Evolutionary conservation across 1,140 invertebrate genomes (phyloP).

Genomic region (Phthorimaea operculella): DNA sequence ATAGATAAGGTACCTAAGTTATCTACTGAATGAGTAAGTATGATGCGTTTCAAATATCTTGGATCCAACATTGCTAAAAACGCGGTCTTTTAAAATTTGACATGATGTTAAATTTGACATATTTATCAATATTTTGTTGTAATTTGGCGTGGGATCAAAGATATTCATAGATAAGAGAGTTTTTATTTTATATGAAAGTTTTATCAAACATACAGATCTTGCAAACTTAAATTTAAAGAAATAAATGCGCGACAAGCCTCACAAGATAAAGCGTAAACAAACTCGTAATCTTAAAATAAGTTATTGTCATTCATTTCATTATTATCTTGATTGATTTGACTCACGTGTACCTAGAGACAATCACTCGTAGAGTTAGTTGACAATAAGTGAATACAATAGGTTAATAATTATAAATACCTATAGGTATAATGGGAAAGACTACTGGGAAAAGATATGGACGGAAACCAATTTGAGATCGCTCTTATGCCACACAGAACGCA

Average conservation of each 20-base stretch:
- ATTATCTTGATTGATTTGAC: background rate
- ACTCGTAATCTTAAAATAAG: too few relatives aligned
- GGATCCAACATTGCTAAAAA: too few relatives aligned
- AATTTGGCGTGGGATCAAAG: too few relatives aligned
- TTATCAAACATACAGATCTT: conserved; percentile 1
- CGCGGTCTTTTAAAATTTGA: too few relatives aligned
- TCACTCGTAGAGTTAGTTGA: background rate
- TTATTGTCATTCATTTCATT: background rate
- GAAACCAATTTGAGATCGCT: background rate
- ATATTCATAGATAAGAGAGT: too few relatives aligned
- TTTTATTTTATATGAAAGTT: too few relatives aligned
- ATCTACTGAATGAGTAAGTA: too few relatives aligned
- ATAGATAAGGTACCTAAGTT: too few relatives aligned
- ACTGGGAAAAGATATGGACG: background rate
- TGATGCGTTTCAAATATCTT: too few relatives aligned
- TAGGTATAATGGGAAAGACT: background rate
- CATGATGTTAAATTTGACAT: too few relatives aligned
- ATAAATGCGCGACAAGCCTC: conserved; percentile 62
- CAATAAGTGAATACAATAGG: background rate
- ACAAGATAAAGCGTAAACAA: conserved; percentile 18
- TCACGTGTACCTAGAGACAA: background rate
- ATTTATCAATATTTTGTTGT: too few relatives aligned
- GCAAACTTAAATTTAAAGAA: conserved; percentile 28
- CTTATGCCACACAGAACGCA: background rate
- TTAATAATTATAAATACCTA: background rate